Base-by-base conservation (phyloP, 2,113 vertebrate species). In the Podocnemis expansa region DNA sequence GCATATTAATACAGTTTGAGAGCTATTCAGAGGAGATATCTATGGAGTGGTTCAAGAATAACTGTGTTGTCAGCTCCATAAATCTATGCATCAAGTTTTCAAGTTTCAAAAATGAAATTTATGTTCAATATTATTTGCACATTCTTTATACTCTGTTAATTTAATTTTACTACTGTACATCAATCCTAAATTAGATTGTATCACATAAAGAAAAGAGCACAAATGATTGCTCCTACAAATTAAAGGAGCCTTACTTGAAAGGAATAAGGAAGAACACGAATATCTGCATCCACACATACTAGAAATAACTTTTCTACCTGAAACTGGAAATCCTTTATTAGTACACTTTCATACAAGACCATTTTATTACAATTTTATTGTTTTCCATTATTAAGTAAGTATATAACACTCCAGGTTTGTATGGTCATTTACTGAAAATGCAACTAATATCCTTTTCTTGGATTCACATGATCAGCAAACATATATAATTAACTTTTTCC, bases 11-110 rank as follows among this genome's bases (percentile, higher is more conserved):
- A 19, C 73, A 43, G 81, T 10, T 47, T 70, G 79, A 76, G 81
- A 95, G 88, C 92, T 92, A 0, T 58, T 94, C 92, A 94, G 92
- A 67, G 24, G 85, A 96, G 88, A 96, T 90, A 91, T 58, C 80
- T 95, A 49, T 78, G 45, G 88, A 76, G 43, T 78, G 95, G 93
- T 96, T 94, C 89, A 88, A 79, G 73, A 93, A 90, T 16, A 0
- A 55, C 84, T 93, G 89, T 87, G 84, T 89, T 0, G 2, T 82
- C 88, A 84, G 80, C 43, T 38, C 70, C 95, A 93, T 94, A 96
- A 96, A 96, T 94, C 94, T 96, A 90, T 91, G 84, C 92, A 93
- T 91, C 91, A 95, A n/a, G n/a, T n/a, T n/a, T n/a, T n/a, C n/a
- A n/a, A n/a, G n/a, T n/a, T n/a, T n/a, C n/a, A n/a, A n/a, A n/a